Evolutionary conservation across 2,797 vertebrate genomes (phyloP).

Genomic region (Typhlichthys subterraneus): DNA sequence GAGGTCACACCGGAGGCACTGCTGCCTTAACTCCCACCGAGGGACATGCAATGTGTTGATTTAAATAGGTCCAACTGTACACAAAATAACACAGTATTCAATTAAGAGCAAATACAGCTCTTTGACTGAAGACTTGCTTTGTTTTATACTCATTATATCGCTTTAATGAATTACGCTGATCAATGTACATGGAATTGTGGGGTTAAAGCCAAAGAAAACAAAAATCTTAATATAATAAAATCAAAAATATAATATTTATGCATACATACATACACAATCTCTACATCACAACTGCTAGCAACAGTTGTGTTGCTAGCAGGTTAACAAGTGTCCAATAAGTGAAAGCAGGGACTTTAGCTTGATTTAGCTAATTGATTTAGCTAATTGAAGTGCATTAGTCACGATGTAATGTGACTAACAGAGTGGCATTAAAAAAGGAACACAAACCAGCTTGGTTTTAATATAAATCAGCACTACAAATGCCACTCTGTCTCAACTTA

Average conservation of each 20-base stretch:
- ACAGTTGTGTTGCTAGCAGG: not conserved
- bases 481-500: slow-evolving; percentile 18
- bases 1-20: not conserved
- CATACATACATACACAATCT: too few species aligned
- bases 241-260: too few species aligned
- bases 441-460: slow-evolving; percentile 29
- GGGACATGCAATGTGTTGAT: not conserved
- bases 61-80: not conserved
- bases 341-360: slow-evolving; percentile 9
- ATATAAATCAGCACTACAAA: slow-evolving; percentile 34
- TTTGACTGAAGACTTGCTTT: too few species aligned
- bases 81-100: too few species aligned
- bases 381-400: slow-evolving; percentile 31
- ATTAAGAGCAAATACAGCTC: too few species aligned
- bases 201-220: not conserved
- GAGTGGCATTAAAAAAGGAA: slow-evolving; percentile 23
- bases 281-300: too few species aligned
- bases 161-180: too few species aligned
- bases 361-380: slow-evolving; percentile 17
- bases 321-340: slow-evolving; percentile 3
- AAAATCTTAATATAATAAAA: too few species aligned
- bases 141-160: too few species aligned
- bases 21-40: slow-evolving; percentile 26
- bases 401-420: slow-evolving; percentile 19
- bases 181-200: not conserved